Base-by-base conservation (phyloP, 2,797 vertebrate species). In the Sebastes steindachneri region DNA sequence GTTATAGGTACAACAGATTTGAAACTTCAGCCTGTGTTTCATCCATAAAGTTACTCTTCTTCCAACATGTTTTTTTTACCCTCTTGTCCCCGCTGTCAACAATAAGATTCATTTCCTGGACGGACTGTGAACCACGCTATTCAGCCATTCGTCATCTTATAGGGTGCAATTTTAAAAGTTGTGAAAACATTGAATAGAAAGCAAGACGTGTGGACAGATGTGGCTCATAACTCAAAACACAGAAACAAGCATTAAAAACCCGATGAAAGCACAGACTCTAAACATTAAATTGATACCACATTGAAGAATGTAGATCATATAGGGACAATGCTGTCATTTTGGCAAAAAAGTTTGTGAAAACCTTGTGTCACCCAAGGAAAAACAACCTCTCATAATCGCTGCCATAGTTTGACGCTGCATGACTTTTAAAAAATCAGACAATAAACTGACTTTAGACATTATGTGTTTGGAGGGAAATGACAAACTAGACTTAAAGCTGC, bases 291-390 rank as follows among this genome's bases (percentile, higher is more conserved):
- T 67, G 66, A 69, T 48, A 66, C 31, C 79, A 81, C 51, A 75
- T 80, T 89, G 68, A 73, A 45, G 51, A 31, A 3, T 76, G 26
- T 15, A 28, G 58, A 76, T 80, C 68, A 76, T 59, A 74, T 37
- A 57, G 10, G 5, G 4, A 63, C 15, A 17, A 15, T 57, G 54
- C 6, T 72, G 48, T 28, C 19, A 74, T 67, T 64, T 55, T 62
- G 35, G 60, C 8, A 19, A 66, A 69, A 59, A 59, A 26, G 21
- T 21, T 19, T 26, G 33, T 48, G 11, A 79, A 33, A 48, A 45
- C 26, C 10, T 68, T 51, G 33, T 53, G 0, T 53, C 10, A 11
- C 55, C 33, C 9, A 29, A 60, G n/a, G 57, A 23, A 51, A 77
- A 70, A 37, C 21, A 23, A n/a, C 3, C 21, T 66, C 51, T 53